These are phyloP conservation scores for Pseudochirops cupreus DNA, from an alignment of 2,797 vertebrate genomes.

Conservation along the genomic window DNA sequence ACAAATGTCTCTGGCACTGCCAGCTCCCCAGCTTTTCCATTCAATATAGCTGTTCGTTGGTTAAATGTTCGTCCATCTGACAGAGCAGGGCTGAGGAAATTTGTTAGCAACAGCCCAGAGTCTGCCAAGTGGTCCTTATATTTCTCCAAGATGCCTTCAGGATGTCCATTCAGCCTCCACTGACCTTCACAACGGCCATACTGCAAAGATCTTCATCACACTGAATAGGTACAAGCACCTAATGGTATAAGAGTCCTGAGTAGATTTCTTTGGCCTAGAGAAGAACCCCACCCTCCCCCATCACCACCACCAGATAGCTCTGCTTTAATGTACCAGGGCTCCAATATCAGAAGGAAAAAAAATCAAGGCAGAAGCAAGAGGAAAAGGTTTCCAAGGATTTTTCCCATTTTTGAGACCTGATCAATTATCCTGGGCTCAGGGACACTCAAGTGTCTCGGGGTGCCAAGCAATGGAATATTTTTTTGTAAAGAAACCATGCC, in stretches of 20 bases:
- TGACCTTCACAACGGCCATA: conserved; percentile 45
- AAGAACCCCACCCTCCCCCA: conserved; percentile 9
- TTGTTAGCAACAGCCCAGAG: conserved; percentile 47
- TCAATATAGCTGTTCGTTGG: conserved; percentile 28
- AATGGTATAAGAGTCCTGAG: conserved; percentile 26
- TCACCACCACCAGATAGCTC: conserved; percentile 22
- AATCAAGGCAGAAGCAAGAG: conserved; percentile 1
- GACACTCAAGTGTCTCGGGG: conserved; percentile 12
- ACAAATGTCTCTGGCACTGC: conserved; percentile 46
- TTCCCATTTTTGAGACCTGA: neutral
- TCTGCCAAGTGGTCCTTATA: conserved; percentile 61
- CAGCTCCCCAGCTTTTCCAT: conserved; percentile 47
- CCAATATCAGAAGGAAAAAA: neutral
- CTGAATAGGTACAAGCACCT: conserved; percentile 46
- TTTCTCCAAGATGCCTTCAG: conserved; percentile 65
- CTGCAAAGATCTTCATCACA: conserved; percentile 39
- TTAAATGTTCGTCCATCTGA: conserved; percentile 65
- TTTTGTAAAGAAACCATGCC: conserved; percentile 28
- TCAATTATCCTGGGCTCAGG: conserved; percentile 14
- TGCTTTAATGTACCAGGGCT: conserved; percentile 29
- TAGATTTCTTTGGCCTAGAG: conserved; percentile 56
- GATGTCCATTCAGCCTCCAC: conserved; percentile 54
- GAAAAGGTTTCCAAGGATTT: neutral
- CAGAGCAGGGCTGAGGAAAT: conserved; percentile 44
- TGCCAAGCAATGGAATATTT: conserved; percentile 15